A percentile compares a stretch with the other conserved stretches of the same genome.
Conservation (phyloP, 2,113 vertebrate species). For the Bagarius yarrelli region DNA sequence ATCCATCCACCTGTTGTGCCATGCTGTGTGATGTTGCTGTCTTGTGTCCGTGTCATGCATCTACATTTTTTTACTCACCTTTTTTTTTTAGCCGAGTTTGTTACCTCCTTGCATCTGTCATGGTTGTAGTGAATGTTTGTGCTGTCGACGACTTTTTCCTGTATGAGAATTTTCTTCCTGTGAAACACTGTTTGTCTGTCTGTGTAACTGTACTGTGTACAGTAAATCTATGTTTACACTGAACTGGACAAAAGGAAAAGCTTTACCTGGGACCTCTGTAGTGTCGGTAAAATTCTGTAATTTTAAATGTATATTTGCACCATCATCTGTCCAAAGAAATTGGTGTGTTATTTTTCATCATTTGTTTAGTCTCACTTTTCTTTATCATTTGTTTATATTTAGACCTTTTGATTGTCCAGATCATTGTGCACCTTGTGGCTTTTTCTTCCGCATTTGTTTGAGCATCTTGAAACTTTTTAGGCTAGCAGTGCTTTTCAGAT, state of each 20-base stretch:
- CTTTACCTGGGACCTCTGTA: background rate
- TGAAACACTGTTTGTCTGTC: slow-evolving; percentile 2
- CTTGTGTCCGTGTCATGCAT: slow-evolving; percentile 36
- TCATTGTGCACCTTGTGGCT: slow-evolving; percentile 61
- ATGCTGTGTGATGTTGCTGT: slow-evolving; percentile 19
- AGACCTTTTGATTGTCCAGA: slow-evolving; percentile 63
- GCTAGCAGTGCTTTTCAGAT: background rate
- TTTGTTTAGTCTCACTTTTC: too few relatives aligned
- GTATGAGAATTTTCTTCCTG: slow-evolving; percentile 51
- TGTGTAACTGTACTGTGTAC: slow-evolving; percentile 29
- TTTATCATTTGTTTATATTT: slow-evolving; percentile 6
- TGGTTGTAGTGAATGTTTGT: slow-evolving; percentile 49
- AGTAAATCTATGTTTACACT: slow-evolving; percentile 55
- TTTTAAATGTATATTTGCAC: too few relatives aligned
- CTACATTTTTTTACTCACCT: slow-evolving; percentile 29
- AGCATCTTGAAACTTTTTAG: slow-evolving; percentile 39
- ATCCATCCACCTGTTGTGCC: slow-evolving; percentile 28
- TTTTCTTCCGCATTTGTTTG: slow-evolving; percentile 29
- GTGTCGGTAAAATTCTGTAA: background rate
- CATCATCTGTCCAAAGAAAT: background rate
- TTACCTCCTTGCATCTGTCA: slow-evolving; percentile 59
- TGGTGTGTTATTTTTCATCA: slow-evolving; percentile 16
- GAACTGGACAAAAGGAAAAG: slow-evolving; percentile 63
- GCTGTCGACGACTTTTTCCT: slow-evolving; percentile 23
- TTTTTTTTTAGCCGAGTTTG: slow-evolving; percentile 42